phyloP scores from a whole-genome alignment of 2,797 vertebrate genomes.

The Novumbra hubbsi region DNA sequence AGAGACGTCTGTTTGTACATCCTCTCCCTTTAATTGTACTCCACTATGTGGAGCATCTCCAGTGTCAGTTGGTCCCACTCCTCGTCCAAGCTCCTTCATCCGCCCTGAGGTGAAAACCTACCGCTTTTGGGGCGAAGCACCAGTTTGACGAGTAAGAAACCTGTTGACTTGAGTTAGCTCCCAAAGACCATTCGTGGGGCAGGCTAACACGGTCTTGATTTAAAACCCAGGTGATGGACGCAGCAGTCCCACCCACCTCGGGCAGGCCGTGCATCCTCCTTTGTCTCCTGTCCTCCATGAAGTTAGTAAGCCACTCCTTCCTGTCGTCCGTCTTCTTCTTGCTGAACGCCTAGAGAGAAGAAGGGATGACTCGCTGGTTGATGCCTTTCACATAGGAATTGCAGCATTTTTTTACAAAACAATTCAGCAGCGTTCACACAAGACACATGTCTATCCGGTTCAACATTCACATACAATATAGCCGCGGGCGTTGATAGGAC shows the following conservation, averaged over 20 bases:
- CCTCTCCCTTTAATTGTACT: not conserved
- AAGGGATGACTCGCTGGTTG: not conserved
- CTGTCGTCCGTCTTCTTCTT: conserved; percentile 99
- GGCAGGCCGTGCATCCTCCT: conserved; percentile 94
- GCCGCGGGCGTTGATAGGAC: too few species aligned
- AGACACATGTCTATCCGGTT: too few species aligned
- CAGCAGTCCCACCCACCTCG: conserved; percentile 76
- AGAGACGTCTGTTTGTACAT: not conserved
- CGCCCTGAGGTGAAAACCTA: not conserved
- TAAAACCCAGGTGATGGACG: not conserved
- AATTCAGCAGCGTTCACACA: too few species aligned
- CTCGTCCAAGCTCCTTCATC: not conserved
- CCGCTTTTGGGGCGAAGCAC: not conserved
- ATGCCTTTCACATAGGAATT: too few species aligned
- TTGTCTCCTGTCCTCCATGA: conserved; percentile 97
- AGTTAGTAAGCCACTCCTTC: conserved; percentile 98
- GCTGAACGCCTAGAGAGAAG: conserved; percentile 87
- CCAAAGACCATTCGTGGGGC: not conserved
- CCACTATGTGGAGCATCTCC: not conserved
- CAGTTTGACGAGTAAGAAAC: not conserved
- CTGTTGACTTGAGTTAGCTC: not conserved
- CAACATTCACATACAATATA: too few species aligned
- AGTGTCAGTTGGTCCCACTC: not conserved
- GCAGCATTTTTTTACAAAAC: too few species aligned
- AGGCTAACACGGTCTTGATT: not conserved